Evolutionary conservation across 1,140 invertebrate genomes (phyloP), one percentile per base, ranked within the genome.

Genomic region (Drosophila leontia): DNA sequence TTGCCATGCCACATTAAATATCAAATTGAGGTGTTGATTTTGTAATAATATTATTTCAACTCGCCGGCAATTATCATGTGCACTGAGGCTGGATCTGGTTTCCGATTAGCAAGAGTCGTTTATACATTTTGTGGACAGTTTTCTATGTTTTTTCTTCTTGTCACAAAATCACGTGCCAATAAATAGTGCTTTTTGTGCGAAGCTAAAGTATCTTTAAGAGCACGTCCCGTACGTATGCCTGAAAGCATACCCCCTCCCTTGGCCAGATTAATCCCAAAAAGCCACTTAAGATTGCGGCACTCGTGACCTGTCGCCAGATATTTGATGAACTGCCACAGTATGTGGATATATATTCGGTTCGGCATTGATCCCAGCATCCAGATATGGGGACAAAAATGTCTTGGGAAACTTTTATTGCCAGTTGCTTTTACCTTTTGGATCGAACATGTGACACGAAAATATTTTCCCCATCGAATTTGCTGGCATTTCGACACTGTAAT

Each of bases 241-340:
- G 29, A 51, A 51, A 51, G 48, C 48, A 29, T 11, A 17, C 48
- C 29, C 26, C 48, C 60, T 45, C 80, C 58, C 47, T 19, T 13
- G 34, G 29, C n/a, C 23, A 5, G 39, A 55, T 19, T 48, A 72
- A 72, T 72, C 67, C 53, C 50, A 29, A 58, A 65, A 65, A 76
- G 60, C 74, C 74, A 76, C 71, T 75, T 57, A 41, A 58, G 50
- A 47, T 71, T 70, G 51, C 69, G 19, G 6, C 45, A 61, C 59
- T 75, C 72, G 62, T 77, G 75, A 70, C 63, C 68, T 67, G 58
- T 77, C 72, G 65, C 61, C 75, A 61, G 68, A 39, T 48, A 83
- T 88, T 83, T 86, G 83, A 87, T 84, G 80, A 78, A 87, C 83
- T 83, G 75, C 57, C 79, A 75, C 23, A 29, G 29, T 35, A 58